Evolutionary conservation across 2,888 invertebrate genomes (phyloP), one percentile per base, ranked within the genome.

Genomic region (Harpalus rubripes): DNA sequence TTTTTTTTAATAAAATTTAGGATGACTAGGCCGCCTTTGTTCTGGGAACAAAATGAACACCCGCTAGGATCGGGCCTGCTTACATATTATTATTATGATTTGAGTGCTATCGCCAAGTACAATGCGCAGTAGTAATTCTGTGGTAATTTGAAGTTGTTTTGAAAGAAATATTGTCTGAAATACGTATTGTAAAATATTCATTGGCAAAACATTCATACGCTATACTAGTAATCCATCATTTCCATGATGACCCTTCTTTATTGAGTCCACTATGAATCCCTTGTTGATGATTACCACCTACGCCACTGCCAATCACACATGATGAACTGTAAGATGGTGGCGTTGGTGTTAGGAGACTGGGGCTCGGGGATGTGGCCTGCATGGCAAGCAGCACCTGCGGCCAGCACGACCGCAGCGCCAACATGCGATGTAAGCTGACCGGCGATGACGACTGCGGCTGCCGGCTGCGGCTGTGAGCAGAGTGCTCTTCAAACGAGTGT

Each of bases 311-410:
- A 78, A 44, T 52, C 18, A 52, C 12, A 18, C 52, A 44, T 65
- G 84, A 84, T 84, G 84, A 84, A 84, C 83, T 84, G 84, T 18
- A 63, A 26, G 58, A 15, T 41, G 78, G 58, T 65, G 65, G 63
- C 18, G 59, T 18, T 18, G 16, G n/a, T 32, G 32, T 32, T 32
- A 5, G 32, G 32, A 32, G 32, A 32, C 32, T 32, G 32, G 32
- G 32, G 32, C 3, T 32, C 22, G 39, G 18, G 63, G 32, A 61
- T 65, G 65, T 26, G 59, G 12, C 22, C 63, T 18, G 78, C 76
- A 78, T 82, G 16, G 44, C 59, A 82, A 82, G 18, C 61, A 82
- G 72, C 82, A 82, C 82, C 82, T 82, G 82, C 72, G 74, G 82
- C 59, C 18, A 74, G 18, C 41, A 41, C 41, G 72, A 18, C 15